Base-by-base conservation (phyloP, 2,888 invertebrate species). In the Oscheius sp. region DNA sequence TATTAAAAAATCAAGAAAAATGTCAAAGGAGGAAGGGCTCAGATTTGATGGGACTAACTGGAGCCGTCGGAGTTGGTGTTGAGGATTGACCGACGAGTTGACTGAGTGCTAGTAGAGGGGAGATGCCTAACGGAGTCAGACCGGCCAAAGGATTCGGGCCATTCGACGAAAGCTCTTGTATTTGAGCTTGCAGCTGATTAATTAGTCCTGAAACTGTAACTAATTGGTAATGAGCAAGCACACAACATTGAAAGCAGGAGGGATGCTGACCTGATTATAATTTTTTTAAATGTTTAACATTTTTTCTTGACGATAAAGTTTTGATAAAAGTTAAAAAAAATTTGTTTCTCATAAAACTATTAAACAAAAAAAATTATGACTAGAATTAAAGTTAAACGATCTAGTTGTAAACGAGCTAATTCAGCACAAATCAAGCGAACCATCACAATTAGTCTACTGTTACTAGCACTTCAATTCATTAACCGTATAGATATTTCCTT, bases 41-140 rank as follows among this genome's bases (percentile, higher is more conserved):
- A 3, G 71, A 66, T 66, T 76, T 76, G 54, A 76, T 68, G 3
- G 76, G 76, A 26, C 70, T 71, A 5, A 73, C 62, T 4, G 73
- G 47, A 12, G 76, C 70, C n/a, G 66, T 68, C 22, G 44, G 44
- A 12, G 71, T 51, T 2, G 72, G 47, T 20, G 67, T 64, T 4
- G 41, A 14, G 36, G 67, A 32, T n/a, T 26, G 28, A n/a, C 49
- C 61, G 24, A 66, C 67, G 12, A 70, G 26, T 50, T 69, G 69
- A 33, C 30, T 56, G 12, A 72, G 36, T 1, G 69, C 66, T 62
- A 77, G 56, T 4, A 77, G 69, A 5, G 71, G 66, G 32, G 50
- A 64, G 17, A 77, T 51, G n/a, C 67, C 65, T 1, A 67, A 41
- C 12, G 59, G 59, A 2, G 59, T 28, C 38, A 67, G 38, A 5